Evolutionary conservation across 2,113 vertebrate genomes (phyloP), one percentile per base, ranked within the genome.

Genomic region (Cyanocitta stelleri): DNA sequence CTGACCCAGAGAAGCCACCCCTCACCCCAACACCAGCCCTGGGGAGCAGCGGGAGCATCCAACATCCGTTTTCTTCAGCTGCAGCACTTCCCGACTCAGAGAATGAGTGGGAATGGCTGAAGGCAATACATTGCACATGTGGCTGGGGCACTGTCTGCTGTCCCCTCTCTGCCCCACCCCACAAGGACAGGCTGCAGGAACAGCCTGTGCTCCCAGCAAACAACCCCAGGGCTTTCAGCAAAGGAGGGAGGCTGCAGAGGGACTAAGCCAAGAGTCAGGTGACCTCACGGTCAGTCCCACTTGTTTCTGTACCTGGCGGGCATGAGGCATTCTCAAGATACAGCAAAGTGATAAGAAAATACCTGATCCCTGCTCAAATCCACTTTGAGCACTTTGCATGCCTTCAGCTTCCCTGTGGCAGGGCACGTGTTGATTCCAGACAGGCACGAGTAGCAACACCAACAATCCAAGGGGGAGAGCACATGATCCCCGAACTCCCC

Each of bases 391-490:
- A 43, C 58, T 54, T 51, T 35, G 20, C 1, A 1, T 19, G 37
- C 84, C 86, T 64, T 48, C 13, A 44, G 16, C 58, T 12, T 24
- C 16, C 58, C 72, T 66, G 66, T 19, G 26, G 9, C 33, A 48
- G 1, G 16, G 37, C 12, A 54, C 0, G 0, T 9, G 43, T 27
- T 7, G 1, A 15, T 15, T 85, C 56, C 87, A 18, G 26, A 77
- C 0, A 84, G 35, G 15, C 27, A 56, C 35, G 35, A 71, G n/a
- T 3, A 33, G 56, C 59, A 59, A 33, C 22, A 51, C 35, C 58
- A 41, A 6, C 20, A 9, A 21, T 18, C 67, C 67, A 49, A 49
- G 21, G 13, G 4, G 37, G 54, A 61, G 59, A 85, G 73, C 4
- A 3, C 6, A 1, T 1, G 3, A 83, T 37, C 13, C 27, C 33